phyloP scores from a whole-genome alignment of 2,113 vertebrate genomes.

The Fregata magnificens region DNA sequence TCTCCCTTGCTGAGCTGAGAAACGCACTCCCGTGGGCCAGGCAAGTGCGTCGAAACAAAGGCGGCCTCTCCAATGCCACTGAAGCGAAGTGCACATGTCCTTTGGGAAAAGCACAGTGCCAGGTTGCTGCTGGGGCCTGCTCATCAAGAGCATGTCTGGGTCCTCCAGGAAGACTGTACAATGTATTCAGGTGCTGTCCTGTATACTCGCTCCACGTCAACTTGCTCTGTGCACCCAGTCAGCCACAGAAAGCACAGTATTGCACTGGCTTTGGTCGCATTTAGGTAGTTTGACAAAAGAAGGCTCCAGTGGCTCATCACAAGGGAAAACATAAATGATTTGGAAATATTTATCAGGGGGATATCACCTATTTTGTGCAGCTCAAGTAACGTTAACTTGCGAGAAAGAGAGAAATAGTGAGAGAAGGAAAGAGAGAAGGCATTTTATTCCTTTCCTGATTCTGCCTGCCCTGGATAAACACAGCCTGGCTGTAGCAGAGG shows the following conservation, averaged over 20 bases:
- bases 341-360: not conserved
- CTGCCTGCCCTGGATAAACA: not conserved
- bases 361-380: not conserved
- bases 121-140: not conserved
- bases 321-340: not conserved
- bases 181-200: not conserved
- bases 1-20: not conserved
- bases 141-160: not conserved
- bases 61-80: not conserved
- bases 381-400: not conserved
- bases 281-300: not conserved
- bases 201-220: not conserved
- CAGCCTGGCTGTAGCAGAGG: not conserved
- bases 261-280: not conserved
- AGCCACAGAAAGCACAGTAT: not conserved
- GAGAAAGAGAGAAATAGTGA: not conserved
- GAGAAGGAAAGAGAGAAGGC: not conserved
- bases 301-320: not conserved
- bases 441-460: not conserved
- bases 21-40: accelerated
- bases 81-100: accelerated
- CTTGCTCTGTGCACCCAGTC: not conserved
- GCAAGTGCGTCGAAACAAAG: accelerated
- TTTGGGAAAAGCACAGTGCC: not conserved
- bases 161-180: not conserved